Percentiles rank a stretch among this genome's conserved stretches.
Conservation (phyloP, 2,113 vertebrate genomes). For the Perca fluviatilis region DNA sequence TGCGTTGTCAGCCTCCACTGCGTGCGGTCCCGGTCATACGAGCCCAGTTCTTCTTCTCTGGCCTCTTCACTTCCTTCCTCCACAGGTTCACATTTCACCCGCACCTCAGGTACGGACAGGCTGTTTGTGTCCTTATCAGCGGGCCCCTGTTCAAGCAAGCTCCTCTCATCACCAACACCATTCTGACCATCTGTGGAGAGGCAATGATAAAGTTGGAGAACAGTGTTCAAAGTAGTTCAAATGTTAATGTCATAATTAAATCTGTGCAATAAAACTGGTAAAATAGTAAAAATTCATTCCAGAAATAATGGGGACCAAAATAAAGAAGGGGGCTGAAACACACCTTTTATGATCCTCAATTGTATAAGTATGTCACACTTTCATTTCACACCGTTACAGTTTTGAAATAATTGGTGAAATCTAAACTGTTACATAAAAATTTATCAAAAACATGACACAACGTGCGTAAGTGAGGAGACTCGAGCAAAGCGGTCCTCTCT, state of each 20-base stretch:
- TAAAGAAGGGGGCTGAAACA: no score
- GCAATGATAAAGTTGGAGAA: not conserved
- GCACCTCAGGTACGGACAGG: slow-evolving; percentile 29
- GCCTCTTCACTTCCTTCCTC: slow-evolving; percentile 15
- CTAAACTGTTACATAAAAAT: not conserved
- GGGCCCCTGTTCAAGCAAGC: not conserved
- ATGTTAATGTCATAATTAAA: not conserved
- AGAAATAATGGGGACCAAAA: no score
- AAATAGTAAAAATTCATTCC: no score
- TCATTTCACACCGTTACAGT: not conserved
- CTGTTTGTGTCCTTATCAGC: not conserved
- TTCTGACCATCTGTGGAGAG: slow-evolving; percentile 52
- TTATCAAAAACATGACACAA: not conserved
- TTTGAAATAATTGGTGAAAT: not conserved
- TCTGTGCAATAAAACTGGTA: no score
- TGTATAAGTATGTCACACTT: not conserved
- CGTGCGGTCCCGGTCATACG: not conserved
- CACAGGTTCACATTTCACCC: slow-evolving; percentile 65
- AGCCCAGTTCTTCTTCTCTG: not conserved
- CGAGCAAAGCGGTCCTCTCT: no score
- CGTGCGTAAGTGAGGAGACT: not conserved
- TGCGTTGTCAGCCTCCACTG: slow-evolving; percentile 5
- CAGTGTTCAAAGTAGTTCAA: not conserved
- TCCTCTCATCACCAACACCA: slow-evolving; percentile 7
- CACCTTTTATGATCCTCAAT: not conserved